phyloP scores from a whole-genome alignment of 2,113 vertebrate genomes.

The Rattus rattus region DNA sequence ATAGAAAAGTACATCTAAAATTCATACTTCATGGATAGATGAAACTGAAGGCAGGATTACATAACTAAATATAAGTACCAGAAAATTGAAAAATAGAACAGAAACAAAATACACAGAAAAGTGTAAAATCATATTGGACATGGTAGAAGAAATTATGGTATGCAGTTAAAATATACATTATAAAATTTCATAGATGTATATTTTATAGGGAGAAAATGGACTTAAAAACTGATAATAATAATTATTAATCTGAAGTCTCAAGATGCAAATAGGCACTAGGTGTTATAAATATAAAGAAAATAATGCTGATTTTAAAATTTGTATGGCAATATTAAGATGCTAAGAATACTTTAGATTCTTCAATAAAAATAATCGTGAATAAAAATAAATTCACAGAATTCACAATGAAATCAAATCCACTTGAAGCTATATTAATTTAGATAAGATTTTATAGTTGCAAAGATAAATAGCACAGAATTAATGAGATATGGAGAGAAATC shows the following conservation, averaged over 20 bases:
- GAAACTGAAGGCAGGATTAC: neutral
- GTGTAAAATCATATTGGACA: neutral
- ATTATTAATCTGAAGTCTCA: slow-evolving; percentile 14
- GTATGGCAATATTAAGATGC: neutral
- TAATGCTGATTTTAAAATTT: neutral
- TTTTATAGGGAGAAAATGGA: neutral
- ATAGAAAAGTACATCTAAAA: neutral
- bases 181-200: neutral
- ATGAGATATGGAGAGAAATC: neutral
- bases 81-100: neutral
- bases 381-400: neutral
- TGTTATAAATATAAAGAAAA: slow-evolving; percentile 15
- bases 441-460: neutral
- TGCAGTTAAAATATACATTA: neutral
- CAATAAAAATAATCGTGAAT: neutral
- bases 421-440: slow-evolving; percentile 13
- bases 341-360: neutral
- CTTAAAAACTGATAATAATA: neutral
- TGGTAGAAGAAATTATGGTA: neutral
- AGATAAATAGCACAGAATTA: neutral
- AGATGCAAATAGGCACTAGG: neutral
- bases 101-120: slow-evolving; percentile 34
- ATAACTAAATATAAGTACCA: neutral
- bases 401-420: neutral
- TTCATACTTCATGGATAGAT: neutral